Evolutionary conservation across 2,113 vertebrate species (phyloP).

Genomic region (Rousettus leschenaultii): DNA sequence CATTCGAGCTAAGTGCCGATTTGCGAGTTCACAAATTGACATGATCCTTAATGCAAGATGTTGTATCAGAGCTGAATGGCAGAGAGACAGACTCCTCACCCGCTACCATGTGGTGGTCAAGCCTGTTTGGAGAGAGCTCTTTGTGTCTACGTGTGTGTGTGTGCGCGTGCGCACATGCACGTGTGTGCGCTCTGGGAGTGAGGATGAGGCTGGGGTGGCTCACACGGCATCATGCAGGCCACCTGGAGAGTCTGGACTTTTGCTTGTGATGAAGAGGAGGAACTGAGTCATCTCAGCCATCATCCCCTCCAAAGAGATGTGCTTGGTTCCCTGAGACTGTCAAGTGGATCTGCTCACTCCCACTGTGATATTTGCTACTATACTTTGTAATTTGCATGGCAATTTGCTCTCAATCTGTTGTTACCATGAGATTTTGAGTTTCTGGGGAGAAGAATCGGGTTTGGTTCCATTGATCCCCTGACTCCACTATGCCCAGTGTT

Average conservation of each 20-base stretch:
- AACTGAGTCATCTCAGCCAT: fast-evolving
- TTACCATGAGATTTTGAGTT: no score
- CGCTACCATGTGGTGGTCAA: neutral
- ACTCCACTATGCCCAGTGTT: fast-evolving
- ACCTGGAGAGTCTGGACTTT: neutral
- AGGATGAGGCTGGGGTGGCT: neutral
- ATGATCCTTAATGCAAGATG: conserved; percentile 32
- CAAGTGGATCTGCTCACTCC: fast-evolving
- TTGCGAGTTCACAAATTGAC: conserved; percentile 65
- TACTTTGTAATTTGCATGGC: fast-evolving
- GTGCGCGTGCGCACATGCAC: no score
- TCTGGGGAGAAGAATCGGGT: neutral
- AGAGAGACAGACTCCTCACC: neutral
- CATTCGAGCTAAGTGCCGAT: conserved; percentile 56
- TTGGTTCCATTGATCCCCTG: fast-evolving
- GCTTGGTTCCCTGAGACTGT: neutral
- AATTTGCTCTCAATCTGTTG: neutral
- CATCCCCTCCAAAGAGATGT: neutral
- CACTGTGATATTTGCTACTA: fast-evolving
- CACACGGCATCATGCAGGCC: neutral
- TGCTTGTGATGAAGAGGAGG: neutral
- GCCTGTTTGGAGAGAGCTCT: neutral
- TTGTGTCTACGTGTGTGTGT: neutral
- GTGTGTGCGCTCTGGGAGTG: no score
- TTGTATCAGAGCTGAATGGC: neutral